Conservation (phyloP, 2,888 invertebrate species). For the Eustalomyia histrio region DNA sequence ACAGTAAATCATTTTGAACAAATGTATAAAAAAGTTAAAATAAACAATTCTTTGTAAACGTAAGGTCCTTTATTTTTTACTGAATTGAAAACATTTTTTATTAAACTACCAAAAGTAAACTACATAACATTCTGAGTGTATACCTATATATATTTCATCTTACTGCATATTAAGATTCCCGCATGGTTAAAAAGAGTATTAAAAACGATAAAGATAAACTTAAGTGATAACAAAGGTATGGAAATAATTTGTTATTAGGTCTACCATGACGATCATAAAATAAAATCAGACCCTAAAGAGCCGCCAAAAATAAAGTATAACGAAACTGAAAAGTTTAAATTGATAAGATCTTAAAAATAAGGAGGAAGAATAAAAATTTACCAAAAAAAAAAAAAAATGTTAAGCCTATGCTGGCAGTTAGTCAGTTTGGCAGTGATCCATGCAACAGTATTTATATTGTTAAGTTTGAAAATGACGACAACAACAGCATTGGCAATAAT, state of each 20-base stretch:
- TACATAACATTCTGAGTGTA: too few relatives aligned
- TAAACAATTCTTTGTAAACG: too few relatives aligned
- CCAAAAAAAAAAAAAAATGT: conserved; percentile 29
- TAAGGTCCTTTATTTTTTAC: too few relatives aligned
- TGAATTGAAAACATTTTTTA: too few relatives aligned
- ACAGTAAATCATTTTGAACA: too few relatives aligned
- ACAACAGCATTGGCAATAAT: background rate
- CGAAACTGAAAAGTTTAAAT: conserved; percentile 30
- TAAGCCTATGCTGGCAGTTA: conserved; percentile 27
- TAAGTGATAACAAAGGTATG: conserved; percentile 45
- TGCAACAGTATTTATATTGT: conserved; percentile 28
- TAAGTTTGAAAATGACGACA: conserved; percentile 38
- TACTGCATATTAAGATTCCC: conserved; percentile 7
- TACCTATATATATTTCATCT: too few relatives aligned
- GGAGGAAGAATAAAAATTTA: conserved; percentile 31
- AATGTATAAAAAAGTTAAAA: too few relatives aligned
- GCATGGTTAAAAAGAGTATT: conserved; percentile 44
- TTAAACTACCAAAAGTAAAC: too few relatives aligned
- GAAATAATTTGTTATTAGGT: conserved; percentile 29
- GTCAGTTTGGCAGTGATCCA: conserved; percentile 6
- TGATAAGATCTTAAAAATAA: conserved; percentile 53
- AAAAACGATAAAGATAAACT: conserved; percentile 56
- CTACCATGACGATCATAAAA: conserved; percentile 37
- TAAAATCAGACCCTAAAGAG: conserved; percentile 52
- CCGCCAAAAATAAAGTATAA: conserved; percentile 57